phyloP scores from a whole-genome alignment of 2,888 invertebrate species.

The Pseudococcus jackbeardsleyi region DNA sequence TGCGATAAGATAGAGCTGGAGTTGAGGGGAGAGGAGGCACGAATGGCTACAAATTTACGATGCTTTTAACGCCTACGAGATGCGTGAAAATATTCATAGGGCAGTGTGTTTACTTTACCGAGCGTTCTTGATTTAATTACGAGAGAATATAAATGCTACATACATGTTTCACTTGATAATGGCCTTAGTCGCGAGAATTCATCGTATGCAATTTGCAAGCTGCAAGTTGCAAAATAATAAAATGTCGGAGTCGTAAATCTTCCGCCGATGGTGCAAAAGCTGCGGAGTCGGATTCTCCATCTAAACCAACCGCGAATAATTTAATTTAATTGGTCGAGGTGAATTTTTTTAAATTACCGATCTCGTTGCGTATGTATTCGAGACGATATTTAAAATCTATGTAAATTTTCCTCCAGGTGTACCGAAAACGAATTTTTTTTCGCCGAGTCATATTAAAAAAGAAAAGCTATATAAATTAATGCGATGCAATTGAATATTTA shows the following conservation, averaged over 20 bases:
- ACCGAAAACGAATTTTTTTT: background rate
- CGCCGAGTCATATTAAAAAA: background rate
- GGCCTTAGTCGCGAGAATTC: background rate
- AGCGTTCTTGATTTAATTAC: constrained; percentile 13
- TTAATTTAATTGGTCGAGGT: background rate
- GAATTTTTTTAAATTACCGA: background rate
- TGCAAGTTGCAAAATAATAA: background rate
- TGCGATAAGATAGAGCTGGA: background rate
- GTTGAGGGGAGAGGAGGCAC: background rate
- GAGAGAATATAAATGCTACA: background rate
- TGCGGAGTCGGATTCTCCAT: too few species aligned
- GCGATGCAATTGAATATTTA: constrained; percentile 36
- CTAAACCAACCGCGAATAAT: background rate
- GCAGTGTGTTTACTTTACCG: background rate
- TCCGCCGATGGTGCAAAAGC: background rate
- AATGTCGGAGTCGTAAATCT: background rate
- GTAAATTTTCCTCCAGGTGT: background rate
- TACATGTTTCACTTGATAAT: background rate
- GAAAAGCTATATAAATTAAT: constrained; percentile 33
- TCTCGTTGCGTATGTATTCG: background rate
- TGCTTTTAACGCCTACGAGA: constrained; percentile 6
- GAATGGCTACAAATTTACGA: background rate
- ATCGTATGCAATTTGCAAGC: background rate
- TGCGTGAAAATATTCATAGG: background rate
- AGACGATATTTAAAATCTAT: constrained; percentile 13